A percentile compares a stretch with the other conserved stretches of the same genome.
These are phyloP conservation scores for Lytechinus pictus DNA, from an alignment of 35 echinoderm and acorn worm genomes.

Conservation along the genomic window DNA sequence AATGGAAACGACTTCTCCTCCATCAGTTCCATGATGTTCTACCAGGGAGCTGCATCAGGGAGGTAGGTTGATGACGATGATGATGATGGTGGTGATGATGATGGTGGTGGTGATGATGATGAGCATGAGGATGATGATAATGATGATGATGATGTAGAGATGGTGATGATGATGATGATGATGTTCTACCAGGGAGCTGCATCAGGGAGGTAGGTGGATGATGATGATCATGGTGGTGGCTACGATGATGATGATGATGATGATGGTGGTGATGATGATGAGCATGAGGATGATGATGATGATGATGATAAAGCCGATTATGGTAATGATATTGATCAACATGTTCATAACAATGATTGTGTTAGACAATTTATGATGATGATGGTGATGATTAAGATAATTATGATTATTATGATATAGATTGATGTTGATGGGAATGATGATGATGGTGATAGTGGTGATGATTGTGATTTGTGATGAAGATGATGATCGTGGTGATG, in stretches of 20 bases:
- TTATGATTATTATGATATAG: not conserved
- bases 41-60: slow-evolving; percentile 77
- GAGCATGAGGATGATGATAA: no score
- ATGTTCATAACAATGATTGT: not conserved
- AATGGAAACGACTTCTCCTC: slow-evolving; percentile 80
- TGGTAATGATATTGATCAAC: not conserved
- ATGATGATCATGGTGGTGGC: not conserved
- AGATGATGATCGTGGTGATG: not conserved
- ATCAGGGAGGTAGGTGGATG: no score
- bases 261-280: not conserved
- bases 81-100: no score
- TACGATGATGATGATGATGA: not conserved
- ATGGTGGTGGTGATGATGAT: not conserved
- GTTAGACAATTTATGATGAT: not conserved
- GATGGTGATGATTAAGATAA: not conserved
- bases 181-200: no score
- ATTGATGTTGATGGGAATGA: not conserved
- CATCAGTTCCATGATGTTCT: slow-evolving; percentile 97
- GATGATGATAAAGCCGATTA: not conserved
- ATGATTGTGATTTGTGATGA: not conserved
- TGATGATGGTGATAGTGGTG: not conserved
- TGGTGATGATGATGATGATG: not conserved
- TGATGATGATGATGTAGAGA: not conserved
- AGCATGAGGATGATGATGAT: not conserved
- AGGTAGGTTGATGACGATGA: slow-evolving; percentile 44